Evolutionary conservation across 2,888 invertebrate genomes (phyloP), one percentile per base, ranked within the genome.

Genomic region (Pristionchus arcanus): DNA sequence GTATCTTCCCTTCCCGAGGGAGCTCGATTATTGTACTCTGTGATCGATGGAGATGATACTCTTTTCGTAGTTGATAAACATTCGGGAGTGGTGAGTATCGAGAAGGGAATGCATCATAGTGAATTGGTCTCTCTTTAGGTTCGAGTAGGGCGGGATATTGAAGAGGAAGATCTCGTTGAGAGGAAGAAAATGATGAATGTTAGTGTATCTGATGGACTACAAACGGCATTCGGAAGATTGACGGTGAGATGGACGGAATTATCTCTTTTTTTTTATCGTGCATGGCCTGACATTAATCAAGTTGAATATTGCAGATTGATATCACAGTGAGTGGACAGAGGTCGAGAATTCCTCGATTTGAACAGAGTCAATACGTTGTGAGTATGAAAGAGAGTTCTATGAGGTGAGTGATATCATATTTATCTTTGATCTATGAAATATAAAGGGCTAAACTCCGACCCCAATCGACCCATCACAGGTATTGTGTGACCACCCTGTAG

Each of bases 161-260:
- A 93, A 37, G 90, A 92, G 25, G 91, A 92, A 59, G 94, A 94
- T 87, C 87, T 93, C n/a, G 77, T 87, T 11, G 91, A 91, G 25
- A 77, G 88, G n/a, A 85, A 87, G 31, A 92, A 93, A 49, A 96
- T 97, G 90, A 96, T 98, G 90, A 98, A 98, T 96, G 97, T 98
- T 59, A 98, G 98, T 1, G 98, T 98, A 68, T 97, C 97, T 90
- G 98, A 99, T 96, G 98, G 98, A 59, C 97, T 98, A 66, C 98
- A 98, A 96, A 98, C 98, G 15, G 97, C 97, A 92, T 98, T 97
- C 96, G 97, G 98, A 1, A 93, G 95, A 66, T 95, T 96, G 16
- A 93, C 94, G 68, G 95, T 89, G 42, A 59, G 89, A 25, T 49
- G 42, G 9, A 49, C 11, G 0, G 11, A 49, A 49, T 11, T 49